phyloP scores from a whole-genome alignment of 2,797 vertebrate genomes.

The Ctenosaura bakeri region DNA sequence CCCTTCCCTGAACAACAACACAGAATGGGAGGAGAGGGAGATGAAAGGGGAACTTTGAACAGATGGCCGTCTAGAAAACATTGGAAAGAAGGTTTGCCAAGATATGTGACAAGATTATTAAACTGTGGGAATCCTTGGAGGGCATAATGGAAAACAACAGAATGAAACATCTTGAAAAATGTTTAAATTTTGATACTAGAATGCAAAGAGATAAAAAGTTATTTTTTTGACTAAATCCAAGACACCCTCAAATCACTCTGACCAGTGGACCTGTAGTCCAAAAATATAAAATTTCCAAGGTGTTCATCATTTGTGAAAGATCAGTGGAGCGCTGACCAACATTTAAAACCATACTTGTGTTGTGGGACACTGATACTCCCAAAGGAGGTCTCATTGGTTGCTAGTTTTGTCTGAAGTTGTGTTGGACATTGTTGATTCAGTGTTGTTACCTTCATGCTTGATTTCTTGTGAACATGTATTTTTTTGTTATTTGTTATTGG shows the following conservation, averaged over 20 bases:
- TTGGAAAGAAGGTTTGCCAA: constrained; percentile 33
- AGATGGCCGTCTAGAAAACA: constrained; percentile 32
- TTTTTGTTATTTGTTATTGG: not conserved
- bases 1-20: not conserved
- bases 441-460: not conserved
- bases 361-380: not conserved
- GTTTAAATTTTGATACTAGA: not conserved
- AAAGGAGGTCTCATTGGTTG: not conserved
- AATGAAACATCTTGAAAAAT: not conserved
- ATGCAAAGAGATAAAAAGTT: too few species aligned
- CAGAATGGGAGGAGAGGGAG: constrained; percentile 5
- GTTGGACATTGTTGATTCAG: not conserved
- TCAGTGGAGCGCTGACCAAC: not conserved
- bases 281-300: not conserved
- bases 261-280: not conserved
- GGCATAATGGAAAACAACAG: not conserved
- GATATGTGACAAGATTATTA: constrained; percentile 11
- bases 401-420: not conserved
- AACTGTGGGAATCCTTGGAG: constrained; percentile 1
- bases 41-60: constrained; percentile 31
- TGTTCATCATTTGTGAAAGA: not conserved
- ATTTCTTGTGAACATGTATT: not conserved
- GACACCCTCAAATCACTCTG: too few species aligned
- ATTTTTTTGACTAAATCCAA: not conserved
- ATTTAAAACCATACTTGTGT: not conserved